A percentile compares a stretch with the other conserved stretches of the same genome.
Evolutionary conservation across 2,113 vertebrate genomes (phyloP).

Genomic region (Tautogolabrus adspersus): DNA sequence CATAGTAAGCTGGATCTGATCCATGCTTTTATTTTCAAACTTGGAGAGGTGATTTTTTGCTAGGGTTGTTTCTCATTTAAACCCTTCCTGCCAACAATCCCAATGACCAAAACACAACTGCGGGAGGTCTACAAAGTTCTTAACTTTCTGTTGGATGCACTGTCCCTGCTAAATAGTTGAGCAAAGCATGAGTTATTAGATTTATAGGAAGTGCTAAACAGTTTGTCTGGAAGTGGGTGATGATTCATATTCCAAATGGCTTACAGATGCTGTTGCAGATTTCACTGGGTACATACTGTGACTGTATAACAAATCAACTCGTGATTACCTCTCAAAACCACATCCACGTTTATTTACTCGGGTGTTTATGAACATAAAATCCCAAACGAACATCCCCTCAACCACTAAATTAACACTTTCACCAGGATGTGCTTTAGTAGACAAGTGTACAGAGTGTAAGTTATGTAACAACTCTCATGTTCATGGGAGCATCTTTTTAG

Average conservation of each 20-base stretch:
- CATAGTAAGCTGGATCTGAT: slow-evolving; percentile 35
- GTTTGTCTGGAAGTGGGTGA: slow-evolving; percentile 65
- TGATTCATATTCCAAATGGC: slow-evolving; percentile 72
- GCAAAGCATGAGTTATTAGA: slow-evolving; percentile 53
- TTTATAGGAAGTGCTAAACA: slow-evolving; percentile 69
- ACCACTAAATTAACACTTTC: slow-evolving; percentile 33
- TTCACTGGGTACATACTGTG: slow-evolving; percentile 39
- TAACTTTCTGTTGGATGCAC: slow-evolving; percentile 27
- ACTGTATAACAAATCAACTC: slow-evolving; percentile 56
- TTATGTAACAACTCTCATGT: neutral
- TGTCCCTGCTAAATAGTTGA: slow-evolving; percentile 33
- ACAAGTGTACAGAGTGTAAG: slow-evolving; percentile 4
- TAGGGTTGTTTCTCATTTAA: slow-evolving; percentile 32
- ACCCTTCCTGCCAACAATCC: slow-evolving; percentile 36
- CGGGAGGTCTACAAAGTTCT: slow-evolving; percentile 22
- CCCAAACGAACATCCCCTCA: slow-evolving; percentile 29
- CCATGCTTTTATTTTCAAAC: slow-evolving; percentile 34
- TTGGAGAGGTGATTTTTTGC: slow-evolving; percentile 16
- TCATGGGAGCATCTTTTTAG: slow-evolving; percentile 42
- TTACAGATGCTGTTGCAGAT: slow-evolving; percentile 66
- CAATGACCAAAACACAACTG: slow-evolving; percentile 45
- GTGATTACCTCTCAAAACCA: slow-evolving; percentile 59
- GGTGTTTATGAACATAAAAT: slow-evolving; percentile 52
- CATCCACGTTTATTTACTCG: slow-evolving; percentile 56
- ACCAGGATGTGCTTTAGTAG: slow-evolving; percentile 7